phyloP scores from a whole-genome alignment of 2,888 invertebrate genomes.

The Tiphia femorata region DNA sequence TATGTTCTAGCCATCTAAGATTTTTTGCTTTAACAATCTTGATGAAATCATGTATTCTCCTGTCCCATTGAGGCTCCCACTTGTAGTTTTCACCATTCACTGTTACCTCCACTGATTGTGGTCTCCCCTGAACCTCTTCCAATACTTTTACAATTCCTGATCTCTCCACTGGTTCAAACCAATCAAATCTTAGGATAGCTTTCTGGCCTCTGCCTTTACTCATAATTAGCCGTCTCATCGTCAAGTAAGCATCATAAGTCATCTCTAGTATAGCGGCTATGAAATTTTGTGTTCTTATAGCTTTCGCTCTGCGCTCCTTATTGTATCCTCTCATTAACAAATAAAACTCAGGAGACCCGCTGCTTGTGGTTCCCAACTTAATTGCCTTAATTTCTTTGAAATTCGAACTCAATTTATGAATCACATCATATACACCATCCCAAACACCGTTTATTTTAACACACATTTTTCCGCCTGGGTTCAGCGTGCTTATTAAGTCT shows the following conservation, averaged over 20 bases:
- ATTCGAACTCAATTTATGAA: neutral
- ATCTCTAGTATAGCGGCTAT: neutral
- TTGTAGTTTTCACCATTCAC: neutral
- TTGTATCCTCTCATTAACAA: neutral
- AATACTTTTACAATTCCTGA: neutral
- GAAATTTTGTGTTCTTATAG: neutral
- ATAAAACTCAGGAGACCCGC: neutral
- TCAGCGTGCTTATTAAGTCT: neutral
- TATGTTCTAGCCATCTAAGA: neutral
- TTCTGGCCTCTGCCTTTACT: neutral
- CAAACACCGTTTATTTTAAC: slow-evolving; percentile 1
- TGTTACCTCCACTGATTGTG: neutral
- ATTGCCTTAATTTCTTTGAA: neutral
- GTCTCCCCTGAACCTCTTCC: neutral
- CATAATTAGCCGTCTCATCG: neutral
- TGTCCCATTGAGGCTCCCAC: neutral
- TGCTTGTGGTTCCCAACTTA: neutral
- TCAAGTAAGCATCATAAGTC: neutral
- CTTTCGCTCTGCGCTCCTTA: neutral
- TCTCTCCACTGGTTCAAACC: neutral
- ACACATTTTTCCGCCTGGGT: neutral
- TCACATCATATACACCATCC: neutral
- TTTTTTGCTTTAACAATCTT: neutral
- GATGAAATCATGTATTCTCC: neutral
- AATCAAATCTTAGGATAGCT: neutral